Evolutionary conservation across 2,888 invertebrate genomes (phyloP), one percentile per base, ranked within the genome.

Genomic region (Craniophora ligustri): DNA sequence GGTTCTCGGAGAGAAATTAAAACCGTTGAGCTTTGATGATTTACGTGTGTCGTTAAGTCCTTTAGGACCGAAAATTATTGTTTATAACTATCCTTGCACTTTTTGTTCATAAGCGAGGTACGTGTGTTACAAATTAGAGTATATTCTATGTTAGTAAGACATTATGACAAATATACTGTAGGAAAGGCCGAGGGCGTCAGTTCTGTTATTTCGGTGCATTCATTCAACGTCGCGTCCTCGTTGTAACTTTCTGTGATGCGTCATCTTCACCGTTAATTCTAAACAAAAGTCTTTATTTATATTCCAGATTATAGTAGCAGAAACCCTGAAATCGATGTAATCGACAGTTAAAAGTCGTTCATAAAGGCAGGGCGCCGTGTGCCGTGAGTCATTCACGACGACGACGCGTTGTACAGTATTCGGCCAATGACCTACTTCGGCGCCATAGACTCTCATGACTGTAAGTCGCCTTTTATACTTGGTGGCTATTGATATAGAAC

Each of bases 351-450:
- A 83, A 82, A 84, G 80, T 79, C 80, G 78, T 80, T 67, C 75
- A 77, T 78, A 80, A 86, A 85, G 78, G 78, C 78, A 78, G 68
- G 76, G n/a, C n/a, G n/a, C 73, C 72, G 79, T 89, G 86, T 64
- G 79, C 74, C 72, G 79, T 89, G 88, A 90, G 79, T 90, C 90
- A 91, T 79, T 81, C 75, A 78, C 76, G 78, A 76, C 59, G 41
- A 62, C 61, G 58, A 48, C 81, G n/a, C n/a, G 81, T 78, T 82
- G 80, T 74, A 78, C 76, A 81, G 85, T 87, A 87, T 88, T 89
- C 89, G 92, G 91, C 87, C 91, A 90, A 86, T 88, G 91, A 91
- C 91, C 92, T 78, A 92, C 82, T 90, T 90, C 66, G 81, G 70
- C 79, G 79, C 75, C 72, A 78, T 78, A 76, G 73, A 77, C 78